Conservation (phyloP, 2,888 invertebrate species). For the Serrognathus titanus region DNA sequence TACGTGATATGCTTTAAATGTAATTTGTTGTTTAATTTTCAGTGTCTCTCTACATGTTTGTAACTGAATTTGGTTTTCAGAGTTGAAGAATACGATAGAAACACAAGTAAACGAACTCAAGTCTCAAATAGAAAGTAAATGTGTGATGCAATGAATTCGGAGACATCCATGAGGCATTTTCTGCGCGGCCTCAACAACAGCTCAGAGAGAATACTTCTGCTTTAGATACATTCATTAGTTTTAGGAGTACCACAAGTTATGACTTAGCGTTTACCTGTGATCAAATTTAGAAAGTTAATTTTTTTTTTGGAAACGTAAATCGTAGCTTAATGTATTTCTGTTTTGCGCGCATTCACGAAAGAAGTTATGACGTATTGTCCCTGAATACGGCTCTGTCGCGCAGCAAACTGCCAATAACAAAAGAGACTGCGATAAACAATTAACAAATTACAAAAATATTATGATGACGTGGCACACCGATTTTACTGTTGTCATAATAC, state of each 20-base stretch:
- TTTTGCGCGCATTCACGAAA: background rate
- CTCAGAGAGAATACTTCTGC: constrained; percentile 24
- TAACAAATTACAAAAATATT: constrained; percentile 49
- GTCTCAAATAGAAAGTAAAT: constrained; percentile 94
- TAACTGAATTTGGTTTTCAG: constrained; percentile 61
- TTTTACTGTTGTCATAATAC: constrained; percentile 43
- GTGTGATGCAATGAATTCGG: constrained; percentile 85
- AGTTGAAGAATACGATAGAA: constrained; percentile 95
- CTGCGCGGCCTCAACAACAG: constrained; percentile 41
- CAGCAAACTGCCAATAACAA: constrained; percentile 18
- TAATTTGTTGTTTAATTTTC: background rate
- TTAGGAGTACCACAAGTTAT: constrained; percentile 1
- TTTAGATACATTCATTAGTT: constrained; percentile 3
- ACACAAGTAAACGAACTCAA: constrained; percentile 96
- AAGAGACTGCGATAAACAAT: constrained; percentile 53
- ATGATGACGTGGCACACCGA: constrained; percentile 41
- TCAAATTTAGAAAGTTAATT: background rate
- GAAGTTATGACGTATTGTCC: constrained; percentile 15
- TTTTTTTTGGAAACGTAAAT: background rate
- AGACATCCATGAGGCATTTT: constrained; percentile 46
- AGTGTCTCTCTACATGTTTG: background rate
- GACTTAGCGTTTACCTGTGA: constrained; percentile 12
- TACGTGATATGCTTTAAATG: constrained; percentile 5
- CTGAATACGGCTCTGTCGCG: constrained; percentile 8
- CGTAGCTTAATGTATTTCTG: constrained; percentile 2